Evolutionary conservation across 2,888 invertebrate genomes (phyloP).

Genomic region (Selenia dentaria): DNA sequence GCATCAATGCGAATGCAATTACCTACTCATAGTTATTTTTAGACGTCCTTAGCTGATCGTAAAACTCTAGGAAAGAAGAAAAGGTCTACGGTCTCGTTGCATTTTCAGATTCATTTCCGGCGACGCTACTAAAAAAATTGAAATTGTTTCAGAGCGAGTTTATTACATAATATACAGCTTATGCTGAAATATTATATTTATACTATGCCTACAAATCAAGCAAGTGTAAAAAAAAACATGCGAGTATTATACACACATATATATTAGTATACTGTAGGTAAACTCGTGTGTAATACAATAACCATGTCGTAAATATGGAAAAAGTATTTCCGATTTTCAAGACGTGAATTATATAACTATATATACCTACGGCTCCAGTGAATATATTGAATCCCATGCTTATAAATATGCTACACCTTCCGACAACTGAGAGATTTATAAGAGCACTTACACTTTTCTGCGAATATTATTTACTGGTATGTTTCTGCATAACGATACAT

Average conservation of each 20-base stretch:
- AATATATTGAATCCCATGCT: constrained; percentile 82
- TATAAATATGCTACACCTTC: constrained; percentile 84
- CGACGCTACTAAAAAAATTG: constrained; percentile 82
- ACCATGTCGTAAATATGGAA: constrained; percentile 18
- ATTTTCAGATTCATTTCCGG: constrained; percentile 82
- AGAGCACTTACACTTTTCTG: constrained; percentile 86
- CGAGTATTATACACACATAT: too few species aligned
- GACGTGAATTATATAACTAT: constrained; percentile 81
- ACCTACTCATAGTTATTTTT: too few species aligned
- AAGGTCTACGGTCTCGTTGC: too few species aligned
- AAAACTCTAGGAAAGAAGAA: too few species aligned
- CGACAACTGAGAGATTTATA: constrained; percentile 86
- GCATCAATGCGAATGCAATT: too few species aligned
- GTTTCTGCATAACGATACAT: constrained; percentile 9
- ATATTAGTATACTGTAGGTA: too few species aligned
- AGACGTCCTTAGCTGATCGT: too few species aligned
- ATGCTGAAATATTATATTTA: too few species aligned
- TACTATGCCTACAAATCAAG: too few species aligned
- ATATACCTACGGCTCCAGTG: constrained; percentile 79
- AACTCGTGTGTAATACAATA: constrained; percentile 5
- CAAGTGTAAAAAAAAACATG: too few species aligned
- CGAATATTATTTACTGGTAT: constrained; percentile 86
- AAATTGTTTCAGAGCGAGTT: constrained; percentile 80
- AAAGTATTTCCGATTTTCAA: constrained; percentile 48
- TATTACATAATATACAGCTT: too few species aligned